Evolutionary conservation across 2,113 vertebrate genomes (phyloP).

Genomic region (Hemiprocne comata): DNA sequence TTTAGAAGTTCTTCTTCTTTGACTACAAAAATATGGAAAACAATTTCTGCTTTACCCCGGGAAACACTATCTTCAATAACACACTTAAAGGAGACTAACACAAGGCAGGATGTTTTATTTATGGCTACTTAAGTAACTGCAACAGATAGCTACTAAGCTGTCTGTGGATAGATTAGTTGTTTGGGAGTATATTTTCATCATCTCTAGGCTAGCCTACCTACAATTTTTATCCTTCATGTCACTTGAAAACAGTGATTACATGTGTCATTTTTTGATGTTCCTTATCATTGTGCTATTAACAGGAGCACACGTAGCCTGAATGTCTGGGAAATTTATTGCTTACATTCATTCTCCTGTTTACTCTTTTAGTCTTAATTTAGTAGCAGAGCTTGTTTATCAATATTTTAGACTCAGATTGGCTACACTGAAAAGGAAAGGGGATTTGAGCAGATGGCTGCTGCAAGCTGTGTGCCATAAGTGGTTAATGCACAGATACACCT

Average conservation of each 20-base stretch:
- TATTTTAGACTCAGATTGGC: constrained; percentile 24
- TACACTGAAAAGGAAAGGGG: neutral
- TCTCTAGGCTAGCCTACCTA: neutral
- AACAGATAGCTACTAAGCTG: neutral
- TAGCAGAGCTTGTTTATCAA: constrained; percentile 18
- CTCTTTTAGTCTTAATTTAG: neutral
- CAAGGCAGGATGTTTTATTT: neutral
- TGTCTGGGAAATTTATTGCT: neutral
- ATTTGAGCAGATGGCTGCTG: neutral
- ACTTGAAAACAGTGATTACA: neutral
- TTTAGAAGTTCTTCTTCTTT: neutral
- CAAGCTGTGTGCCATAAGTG: neutral
- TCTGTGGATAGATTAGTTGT: neutral
- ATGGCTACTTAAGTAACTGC: neutral
- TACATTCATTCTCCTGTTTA: neutral
- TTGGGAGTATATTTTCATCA: neutral
- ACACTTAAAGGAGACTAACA: too few species aligned
- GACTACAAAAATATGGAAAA: neutral
- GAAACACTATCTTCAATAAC: neutral
- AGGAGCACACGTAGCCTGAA: fast-evolving
- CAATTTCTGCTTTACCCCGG: neutral
- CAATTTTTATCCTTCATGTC: neutral
- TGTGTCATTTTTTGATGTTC: neutral
- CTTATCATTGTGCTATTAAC: neutral
- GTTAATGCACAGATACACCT: neutral